phyloP scores from a whole-genome alignment of 2,797 vertebrate species.

The Gadopsis marmoratus region DNA sequence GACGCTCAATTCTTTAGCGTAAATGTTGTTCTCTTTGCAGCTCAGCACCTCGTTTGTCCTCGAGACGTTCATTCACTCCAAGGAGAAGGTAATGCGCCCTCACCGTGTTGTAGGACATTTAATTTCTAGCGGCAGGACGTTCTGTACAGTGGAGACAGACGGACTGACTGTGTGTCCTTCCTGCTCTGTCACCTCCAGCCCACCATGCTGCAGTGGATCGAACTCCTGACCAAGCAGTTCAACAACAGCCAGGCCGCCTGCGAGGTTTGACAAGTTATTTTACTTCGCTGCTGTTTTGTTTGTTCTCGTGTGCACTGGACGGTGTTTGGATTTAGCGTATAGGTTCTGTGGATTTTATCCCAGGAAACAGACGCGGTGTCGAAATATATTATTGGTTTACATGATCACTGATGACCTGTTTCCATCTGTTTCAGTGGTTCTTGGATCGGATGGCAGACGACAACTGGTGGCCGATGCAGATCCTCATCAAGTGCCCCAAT shows the following conservation, averaged over 20 bases:
- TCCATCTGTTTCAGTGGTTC: slow-evolving; percentile 90
- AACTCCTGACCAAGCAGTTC: slow-evolving; percentile 98
- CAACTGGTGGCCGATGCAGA: slow-evolving; percentile 99
- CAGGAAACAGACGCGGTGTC: background rate
- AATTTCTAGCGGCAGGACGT: accelerated
- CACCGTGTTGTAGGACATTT: accelerated
- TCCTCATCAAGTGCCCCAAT: slow-evolving; percentile 99
- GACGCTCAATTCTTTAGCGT: background rate
- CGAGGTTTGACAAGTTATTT: slow-evolving; percentile 84
- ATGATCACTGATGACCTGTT: background rate
- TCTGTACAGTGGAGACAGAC: background rate
- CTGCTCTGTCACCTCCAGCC: slow-evolving; percentile 81
- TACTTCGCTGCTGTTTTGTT: background rate
- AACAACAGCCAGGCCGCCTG: slow-evolving; percentile 99
- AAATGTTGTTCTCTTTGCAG: slow-evolving; percentile 76
- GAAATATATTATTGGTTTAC: background rate
- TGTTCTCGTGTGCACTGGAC: accelerated
- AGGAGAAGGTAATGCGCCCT: slow-evolving; percentile 92
- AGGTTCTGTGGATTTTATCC: background rate
- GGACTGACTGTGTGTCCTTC: background rate
- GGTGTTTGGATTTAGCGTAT: background rate
- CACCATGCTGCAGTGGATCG: slow-evolving; percentile 99
- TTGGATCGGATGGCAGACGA: slow-evolving; percentile 99
- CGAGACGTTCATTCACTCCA: slow-evolving; percentile 99
- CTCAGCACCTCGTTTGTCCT: slow-evolving; percentile 98